Evolutionary conservation across 2,888 invertebrate species (phyloP).

Genomic region (Kryphioiulus occultus): DNA sequence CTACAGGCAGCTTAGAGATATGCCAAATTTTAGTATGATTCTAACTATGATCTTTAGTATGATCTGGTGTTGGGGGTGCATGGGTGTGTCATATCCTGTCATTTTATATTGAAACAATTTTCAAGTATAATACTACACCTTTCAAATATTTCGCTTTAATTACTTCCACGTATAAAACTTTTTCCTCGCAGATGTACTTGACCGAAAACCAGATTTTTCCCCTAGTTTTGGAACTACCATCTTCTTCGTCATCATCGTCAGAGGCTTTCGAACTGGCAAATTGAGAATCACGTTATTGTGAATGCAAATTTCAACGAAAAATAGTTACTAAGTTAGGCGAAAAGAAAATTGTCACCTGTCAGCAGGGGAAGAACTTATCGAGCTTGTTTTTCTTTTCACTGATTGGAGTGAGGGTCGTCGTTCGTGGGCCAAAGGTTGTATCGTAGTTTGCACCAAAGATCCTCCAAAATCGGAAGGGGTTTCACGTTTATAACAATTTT

Average conservation of each 20-base stretch:
- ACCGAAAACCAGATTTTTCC: constrained; percentile 52
- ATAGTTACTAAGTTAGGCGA: background rate
- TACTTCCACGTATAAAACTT: constrained; percentile 42
- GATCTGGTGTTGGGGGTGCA: too few species aligned
- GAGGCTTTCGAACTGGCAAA: constrained; percentile 49
- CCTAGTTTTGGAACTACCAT: constrained; percentile 12
- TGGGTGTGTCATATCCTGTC: too few species aligned
- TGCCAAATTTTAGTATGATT: too few species aligned
- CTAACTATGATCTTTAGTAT: too few species aligned
- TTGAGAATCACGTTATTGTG: background rate
- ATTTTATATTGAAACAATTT: too few species aligned
- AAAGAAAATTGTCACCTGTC: background rate
- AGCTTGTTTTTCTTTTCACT: background rate
- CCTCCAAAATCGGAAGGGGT: constrained; percentile 10
- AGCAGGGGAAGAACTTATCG: constrained; percentile 39
- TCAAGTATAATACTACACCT: background rate
- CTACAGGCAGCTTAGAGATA: too few species aligned
- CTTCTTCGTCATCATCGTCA: constrained; percentile 47
- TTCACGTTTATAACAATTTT: background rate
- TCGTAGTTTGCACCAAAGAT: background rate
- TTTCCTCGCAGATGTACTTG: constrained; percentile 39
- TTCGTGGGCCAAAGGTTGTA: constrained; percentile 16
- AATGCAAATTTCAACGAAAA: background rate
- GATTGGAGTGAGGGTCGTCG: background rate
- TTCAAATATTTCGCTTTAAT: constrained; percentile 49